Evolutionary conservation across 2,797 vertebrate genomes (phyloP).

Genomic region (Cirrhinus mrigala): DNA sequence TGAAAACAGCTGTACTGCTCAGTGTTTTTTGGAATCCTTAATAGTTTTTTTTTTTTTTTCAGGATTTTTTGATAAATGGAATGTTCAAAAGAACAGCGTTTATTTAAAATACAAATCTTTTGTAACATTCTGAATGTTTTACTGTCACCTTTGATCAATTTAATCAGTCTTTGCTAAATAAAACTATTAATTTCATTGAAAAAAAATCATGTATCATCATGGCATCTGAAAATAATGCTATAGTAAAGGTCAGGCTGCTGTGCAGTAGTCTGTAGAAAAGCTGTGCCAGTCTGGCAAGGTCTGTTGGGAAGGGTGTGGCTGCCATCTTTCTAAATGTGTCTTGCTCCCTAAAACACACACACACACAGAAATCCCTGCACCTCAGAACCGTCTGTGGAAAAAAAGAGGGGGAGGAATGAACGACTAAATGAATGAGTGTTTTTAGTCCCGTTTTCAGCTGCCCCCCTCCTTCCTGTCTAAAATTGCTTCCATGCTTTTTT

Average conservation of each 20-base stretch:
- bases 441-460: conserved; percentile 68
- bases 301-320: conserved; percentile 61
- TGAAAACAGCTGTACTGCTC: background rate
- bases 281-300: conserved; percentile 41
- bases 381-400: conserved; percentile 55
- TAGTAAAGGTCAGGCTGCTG: conserved; percentile 2
- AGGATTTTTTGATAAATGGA: background rate
- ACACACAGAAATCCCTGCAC: conserved; percentile 45
- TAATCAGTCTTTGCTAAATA: no score
- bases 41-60: no score
- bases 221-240: background rate
- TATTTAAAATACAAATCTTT: background rate
- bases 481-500: conserved; percentile 63
- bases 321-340: conserved; percentile 59
- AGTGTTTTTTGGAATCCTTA: background rate
- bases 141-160: background rate
- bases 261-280: conserved; percentile 32
- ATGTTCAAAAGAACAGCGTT: background rate
- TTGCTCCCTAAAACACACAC: conserved; percentile 20
- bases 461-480: conserved; percentile 74
- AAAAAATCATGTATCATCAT: background rate
- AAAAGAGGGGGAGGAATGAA: conserved; percentile 58
- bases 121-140: background rate
- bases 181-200: background rate
- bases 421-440: conserved; percentile 78